Evolutionary conservation across 2,888 invertebrate species (phyloP).

Genomic region (Cataglyphis rosenhaueri): DNA sequence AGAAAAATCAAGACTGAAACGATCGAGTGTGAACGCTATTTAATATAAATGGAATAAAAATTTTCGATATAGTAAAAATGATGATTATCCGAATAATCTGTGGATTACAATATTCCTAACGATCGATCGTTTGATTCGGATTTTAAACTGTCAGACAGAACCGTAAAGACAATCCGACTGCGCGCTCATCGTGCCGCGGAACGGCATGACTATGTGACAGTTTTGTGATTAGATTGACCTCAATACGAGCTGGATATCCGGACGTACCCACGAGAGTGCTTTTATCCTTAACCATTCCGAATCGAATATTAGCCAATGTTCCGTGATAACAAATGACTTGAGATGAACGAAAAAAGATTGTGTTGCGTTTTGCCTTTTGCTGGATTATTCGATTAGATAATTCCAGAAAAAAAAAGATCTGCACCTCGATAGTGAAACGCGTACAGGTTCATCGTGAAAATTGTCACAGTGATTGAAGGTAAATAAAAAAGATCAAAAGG

Average conservation of each 20-base stretch:
- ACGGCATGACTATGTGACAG: constrained; percentile 73
- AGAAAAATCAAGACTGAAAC: not conserved
- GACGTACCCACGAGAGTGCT: constrained; percentile 54
- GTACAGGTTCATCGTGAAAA: constrained; percentile 60
- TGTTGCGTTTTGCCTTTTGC: not conserved
- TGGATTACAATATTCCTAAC: not conserved
- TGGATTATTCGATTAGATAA: not conserved
- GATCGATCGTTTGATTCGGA: constrained; percentile 22
- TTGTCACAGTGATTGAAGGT: constrained; percentile 65
- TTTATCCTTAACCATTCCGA: constrained; percentile 59
- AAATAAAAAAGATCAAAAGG: constrained; percentile 40
- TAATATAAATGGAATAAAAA: constrained; percentile 7
- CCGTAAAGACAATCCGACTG: constrained; percentile 37
- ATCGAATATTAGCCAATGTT: constrained; percentile 31
- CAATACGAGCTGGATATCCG: constrained; percentile 71
- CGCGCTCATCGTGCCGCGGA: constrained; percentile 58
- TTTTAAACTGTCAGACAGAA: constrained; percentile 38
- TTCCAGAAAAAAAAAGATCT: constrained; percentile 29
- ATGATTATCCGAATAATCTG: not conserved
- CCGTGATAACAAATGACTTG: constrained; percentile 3
- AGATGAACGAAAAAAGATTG: not conserved
- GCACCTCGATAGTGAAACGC: constrained; percentile 44
- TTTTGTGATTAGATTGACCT: constrained; percentile 76
- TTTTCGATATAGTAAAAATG: constrained; percentile 24
- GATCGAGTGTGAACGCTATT: not conserved